Base-by-base conservation (phyloP, 2,888 invertebrate species). In the Hyposoter didymator region DNA sequence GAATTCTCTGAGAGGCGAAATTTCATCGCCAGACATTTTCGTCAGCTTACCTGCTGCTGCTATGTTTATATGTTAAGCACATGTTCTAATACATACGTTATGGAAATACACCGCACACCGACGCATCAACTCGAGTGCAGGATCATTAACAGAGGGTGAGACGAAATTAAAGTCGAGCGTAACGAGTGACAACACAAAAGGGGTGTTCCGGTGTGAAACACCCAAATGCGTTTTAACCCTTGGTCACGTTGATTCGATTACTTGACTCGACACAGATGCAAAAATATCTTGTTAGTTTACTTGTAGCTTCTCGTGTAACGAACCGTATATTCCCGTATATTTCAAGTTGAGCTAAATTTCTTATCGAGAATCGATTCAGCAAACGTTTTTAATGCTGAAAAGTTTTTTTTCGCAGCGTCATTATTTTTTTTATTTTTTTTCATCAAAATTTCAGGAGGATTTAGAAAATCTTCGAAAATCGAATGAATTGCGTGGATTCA, bases 101-200 rank as follows among this genome's bases (percentile, higher is more conserved):
- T 70, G 62, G 19, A 49, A n/a, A 55, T 52, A n/a, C n/a, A 35
- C 7, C 43, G n/a, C n/a, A 35, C 66, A 28, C 45, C 10, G n/a
- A 47, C 35, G 8, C 17, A 17, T 17, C 14, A 6, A 12, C n/a
- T 76, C 14, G 1, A 73, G 59, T 59, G 45, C 64, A 74, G 19
- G 66, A 82, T 85, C 69, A 82, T 85, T 85, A 85, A 47, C 55
- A 72, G 39, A 39, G 35, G 78, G 19, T 47, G 52, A 35, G 79
- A 85, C 47, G 78, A 69, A 84, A 82, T 74, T 82, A 64, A 82
- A 82, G 69, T 66, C 19, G 39, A 55, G 69, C 64, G 69, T 75
- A 69, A 82, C 79, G 85, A 82, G 82, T 75, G 47, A 55, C 66
- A 78, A 64, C 52, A 66, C 52, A 55, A 69, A 74, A 78, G 55